Evolutionary conservation across 2,113 vertebrate genomes (phyloP).

Genomic region (Aythya baeri): DNA sequence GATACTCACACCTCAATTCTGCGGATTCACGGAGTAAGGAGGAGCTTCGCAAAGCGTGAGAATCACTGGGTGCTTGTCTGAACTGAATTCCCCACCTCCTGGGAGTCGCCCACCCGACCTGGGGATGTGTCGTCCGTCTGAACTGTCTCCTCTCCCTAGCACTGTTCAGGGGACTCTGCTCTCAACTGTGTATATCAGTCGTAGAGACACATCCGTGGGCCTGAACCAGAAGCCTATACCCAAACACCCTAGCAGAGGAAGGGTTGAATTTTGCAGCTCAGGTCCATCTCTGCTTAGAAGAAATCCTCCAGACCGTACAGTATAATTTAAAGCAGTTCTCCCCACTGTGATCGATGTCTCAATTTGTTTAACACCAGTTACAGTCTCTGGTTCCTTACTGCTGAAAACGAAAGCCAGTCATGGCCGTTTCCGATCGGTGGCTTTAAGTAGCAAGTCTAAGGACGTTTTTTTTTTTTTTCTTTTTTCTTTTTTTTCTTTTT

Average conservation of each 20-base stretch:
- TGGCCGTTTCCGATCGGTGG: slow-evolving; percentile 70
- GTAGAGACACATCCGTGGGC: slow-evolving; percentile 45
- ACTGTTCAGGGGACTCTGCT: slow-evolving; percentile 69
- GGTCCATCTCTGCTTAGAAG: slow-evolving; percentile 70
- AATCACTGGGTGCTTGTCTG: slow-evolving; percentile 68
- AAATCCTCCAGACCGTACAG: slow-evolving; percentile 40
- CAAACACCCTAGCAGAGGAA: slow-evolving; percentile 62
- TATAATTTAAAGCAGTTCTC: slow-evolving; percentile 62
- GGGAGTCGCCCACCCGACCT: slow-evolving; percentile 25
- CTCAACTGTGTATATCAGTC: slow-evolving; percentile 58
- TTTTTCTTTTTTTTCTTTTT: slow-evolving; percentile 31
- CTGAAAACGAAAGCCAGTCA: slow-evolving; percentile 51
- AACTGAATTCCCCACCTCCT: slow-evolving; percentile 54
- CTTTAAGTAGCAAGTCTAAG: slow-evolving; percentile 81
- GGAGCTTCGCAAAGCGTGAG: slow-evolving; percentile 1
- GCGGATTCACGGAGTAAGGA: slow-evolving; percentile 59
- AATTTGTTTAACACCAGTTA: slow-evolving; percentile 61
- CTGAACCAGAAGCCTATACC: slow-evolving; percentile 68
- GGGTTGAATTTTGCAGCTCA: slow-evolving; percentile 71
- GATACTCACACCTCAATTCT: slow-evolving; percentile 42
- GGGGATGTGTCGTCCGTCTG: slow-evolving; percentile 57
- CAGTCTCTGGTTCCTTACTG: slow-evolving; percentile 67
- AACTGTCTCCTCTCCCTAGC: slow-evolving; percentile 66
- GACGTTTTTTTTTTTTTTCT: slow-evolving; percentile 47
- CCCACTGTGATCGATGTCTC: slow-evolving; percentile 69